A percentile compares a stretch with the other conserved stretches of the same genome.
Conservation (phyloP, 2,797 vertebrate species). For the Spondyliosoma cantharus region DNA sequence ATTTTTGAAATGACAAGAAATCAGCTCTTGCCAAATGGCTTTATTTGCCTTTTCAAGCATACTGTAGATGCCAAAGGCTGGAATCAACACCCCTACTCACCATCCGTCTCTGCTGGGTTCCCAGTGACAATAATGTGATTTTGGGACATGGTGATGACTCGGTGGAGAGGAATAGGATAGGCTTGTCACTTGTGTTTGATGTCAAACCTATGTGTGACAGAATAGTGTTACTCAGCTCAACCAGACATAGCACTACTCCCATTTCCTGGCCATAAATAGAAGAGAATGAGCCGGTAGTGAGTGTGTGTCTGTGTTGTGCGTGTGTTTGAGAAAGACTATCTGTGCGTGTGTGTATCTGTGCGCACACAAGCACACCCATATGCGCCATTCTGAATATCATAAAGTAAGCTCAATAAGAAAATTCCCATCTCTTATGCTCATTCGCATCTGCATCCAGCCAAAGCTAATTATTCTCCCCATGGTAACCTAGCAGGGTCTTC, state of each 20-base stretch:
- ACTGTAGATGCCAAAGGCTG: conserved; percentile 78
- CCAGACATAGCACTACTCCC: conserved; percentile 77
- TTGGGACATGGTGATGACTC: conserved; percentile 85
- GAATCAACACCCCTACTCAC: conserved; percentile 78
- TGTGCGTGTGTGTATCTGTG: conserved; percentile 33
- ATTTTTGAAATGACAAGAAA: conserved; percentile 78
- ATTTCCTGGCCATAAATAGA: conserved; percentile 81
- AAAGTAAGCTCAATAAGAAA: conserved; percentile 76
- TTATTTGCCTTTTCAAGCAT: conserved; percentile 80
- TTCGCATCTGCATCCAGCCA: conserved; percentile 81
- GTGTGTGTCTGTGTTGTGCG: conserved; percentile 59
- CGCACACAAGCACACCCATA: conserved; percentile 52
- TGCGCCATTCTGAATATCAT: conserved; percentile 66
- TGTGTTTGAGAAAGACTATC: conserved; percentile 45
- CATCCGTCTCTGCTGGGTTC: conserved; percentile 77
- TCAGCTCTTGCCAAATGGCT: conserved; percentile 77
- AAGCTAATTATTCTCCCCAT: conserved; percentile 84
- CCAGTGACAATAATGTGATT: conserved; percentile 84
- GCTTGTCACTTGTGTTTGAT: conserved; percentile 85
- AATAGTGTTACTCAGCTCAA: conserved; percentile 85
- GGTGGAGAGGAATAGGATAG: conserved; percentile 80
- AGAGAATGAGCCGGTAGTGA: conserved; percentile 68
- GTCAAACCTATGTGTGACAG: conserved; percentile 84
- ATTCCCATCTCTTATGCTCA: conserved; percentile 71
- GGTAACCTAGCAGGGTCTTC: conserved; percentile 80